Evolutionary conservation across 2,888 invertebrate species (phyloP).

Genomic region (Acleris sparsana): DNA sequence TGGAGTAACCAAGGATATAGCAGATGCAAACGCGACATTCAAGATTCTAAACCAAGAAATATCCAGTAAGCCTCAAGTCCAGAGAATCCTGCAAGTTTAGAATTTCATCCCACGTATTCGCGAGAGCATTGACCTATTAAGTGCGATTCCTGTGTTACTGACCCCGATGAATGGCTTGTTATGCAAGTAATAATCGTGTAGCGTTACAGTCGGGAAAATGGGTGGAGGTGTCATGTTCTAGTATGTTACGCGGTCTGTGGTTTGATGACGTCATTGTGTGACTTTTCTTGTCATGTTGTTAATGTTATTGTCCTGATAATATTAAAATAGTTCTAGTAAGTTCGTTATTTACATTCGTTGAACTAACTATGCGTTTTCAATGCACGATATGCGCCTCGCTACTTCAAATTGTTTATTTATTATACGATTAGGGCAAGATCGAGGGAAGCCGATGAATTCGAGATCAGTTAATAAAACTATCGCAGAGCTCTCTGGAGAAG

Average conservation of each 20-base stretch:
- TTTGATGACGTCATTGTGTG: neutral
- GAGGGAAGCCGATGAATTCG: too few species aligned
- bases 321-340: too few species aligned
- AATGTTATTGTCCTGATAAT: too few species aligned
- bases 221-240: slow-evolving; percentile 11
- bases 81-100: slow-evolving; percentile 17
- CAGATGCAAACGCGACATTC: neutral
- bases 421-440: too few species aligned
- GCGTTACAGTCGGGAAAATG: neutral
- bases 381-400: too few species aligned
- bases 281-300: too few species aligned
- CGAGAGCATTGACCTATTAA: slow-evolving; percentile 25
- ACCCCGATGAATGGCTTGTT: slow-evolving; percentile 22
- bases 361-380: too few species aligned
- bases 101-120: slow-evolving; percentile 19
- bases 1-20: too few species aligned
- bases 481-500: too few species aligned
- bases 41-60: neutral
- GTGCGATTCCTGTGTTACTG: slow-evolving; percentile 19
- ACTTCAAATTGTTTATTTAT: too few species aligned
- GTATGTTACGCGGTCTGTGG: slow-evolving; percentile 15
- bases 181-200: slow-evolving; percentile 15
- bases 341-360: too few species aligned
- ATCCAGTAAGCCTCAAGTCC: neutral
- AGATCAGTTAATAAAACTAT: too few species aligned